A percentile compares a stretch with the other conserved stretches of the same genome.
phyloP scores from a whole-genome alignment of 2,888 invertebrate genomes.

The Leptopterna dolabrata region DNA sequence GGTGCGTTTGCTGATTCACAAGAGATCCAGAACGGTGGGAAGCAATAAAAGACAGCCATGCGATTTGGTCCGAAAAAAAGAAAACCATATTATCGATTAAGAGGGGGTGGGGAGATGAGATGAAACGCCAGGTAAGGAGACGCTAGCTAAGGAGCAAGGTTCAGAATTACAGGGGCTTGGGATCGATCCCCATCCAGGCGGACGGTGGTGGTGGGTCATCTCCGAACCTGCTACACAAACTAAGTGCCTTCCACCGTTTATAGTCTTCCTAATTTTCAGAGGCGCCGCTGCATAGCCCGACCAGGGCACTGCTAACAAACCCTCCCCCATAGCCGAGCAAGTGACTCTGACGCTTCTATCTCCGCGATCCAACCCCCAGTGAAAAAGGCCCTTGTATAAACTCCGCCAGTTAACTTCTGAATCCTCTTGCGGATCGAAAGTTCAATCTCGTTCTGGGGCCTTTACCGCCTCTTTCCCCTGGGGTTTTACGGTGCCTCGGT shows the following conservation, averaged over 20 bases:
- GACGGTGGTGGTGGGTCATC: slow-evolving; percentile 12
- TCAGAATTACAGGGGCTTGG: background rate
- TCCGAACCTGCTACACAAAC: slow-evolving; percentile 16
- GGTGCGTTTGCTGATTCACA: too few species aligned
- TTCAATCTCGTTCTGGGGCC: background rate
- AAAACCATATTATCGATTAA: too few species aligned
- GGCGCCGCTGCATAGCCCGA: slow-evolving; percentile 10
- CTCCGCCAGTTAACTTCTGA: slow-evolving; percentile 5
- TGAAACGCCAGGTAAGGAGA: background rate
- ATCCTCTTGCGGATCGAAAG: background rate
- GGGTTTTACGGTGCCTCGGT: background rate
- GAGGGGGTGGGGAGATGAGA: background rate
- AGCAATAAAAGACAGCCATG: too few species aligned
- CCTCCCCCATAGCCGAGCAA: background rate
- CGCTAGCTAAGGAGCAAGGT: background rate
- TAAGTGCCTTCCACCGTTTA: slow-evolving; percentile 21
- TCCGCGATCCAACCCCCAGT: background rate
- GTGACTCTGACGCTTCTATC: background rate
- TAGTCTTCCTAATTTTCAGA: slow-evolving; percentile 27
- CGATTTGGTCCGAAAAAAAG: background rate
- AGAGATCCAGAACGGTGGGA: too few species aligned
- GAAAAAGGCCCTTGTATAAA: background rate
- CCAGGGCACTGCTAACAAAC: background rate
- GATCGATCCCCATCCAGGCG: slow-evolving; percentile 12
- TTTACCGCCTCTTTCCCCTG: background rate